Conservation (phyloP, 2,888 invertebrate species). For the Kuschelorhynchus macadamiae region DNA sequence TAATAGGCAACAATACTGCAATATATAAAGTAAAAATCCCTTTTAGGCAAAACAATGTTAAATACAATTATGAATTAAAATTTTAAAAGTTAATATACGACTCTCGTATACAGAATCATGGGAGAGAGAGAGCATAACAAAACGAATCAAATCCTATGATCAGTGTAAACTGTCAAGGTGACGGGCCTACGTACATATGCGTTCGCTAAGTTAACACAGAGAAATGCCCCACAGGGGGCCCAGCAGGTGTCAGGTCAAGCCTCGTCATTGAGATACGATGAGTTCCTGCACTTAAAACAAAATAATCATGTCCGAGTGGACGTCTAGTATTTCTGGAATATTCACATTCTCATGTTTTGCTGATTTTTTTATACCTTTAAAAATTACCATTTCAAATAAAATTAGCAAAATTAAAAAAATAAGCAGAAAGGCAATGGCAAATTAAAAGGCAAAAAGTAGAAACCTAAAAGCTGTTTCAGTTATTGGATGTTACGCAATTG, state of each 20-base stretch:
- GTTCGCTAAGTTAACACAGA: constrained; percentile 52
- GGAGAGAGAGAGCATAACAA: constrained; percentile 52
- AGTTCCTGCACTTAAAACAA: constrained; percentile 37
- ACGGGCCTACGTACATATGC: constrained; percentile 55
- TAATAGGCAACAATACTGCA: too few species aligned
- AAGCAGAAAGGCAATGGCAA: too few species aligned
- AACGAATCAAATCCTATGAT: constrained; percentile 55
- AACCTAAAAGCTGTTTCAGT: too few species aligned
- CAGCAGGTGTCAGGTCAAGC: constrained; percentile 59
- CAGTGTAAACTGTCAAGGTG: constrained; percentile 56
- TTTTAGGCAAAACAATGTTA: too few species aligned
- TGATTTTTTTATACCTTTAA: too few species aligned
- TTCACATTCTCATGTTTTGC: constrained; percentile 12
- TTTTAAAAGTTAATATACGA: not conserved
- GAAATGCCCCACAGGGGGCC: constrained; percentile 52
- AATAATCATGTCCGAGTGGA: constrained; percentile 39
- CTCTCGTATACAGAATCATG: not conserved
- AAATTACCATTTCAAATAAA: too few species aligned
- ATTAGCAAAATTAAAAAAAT: too few species aligned
- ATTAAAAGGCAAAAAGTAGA: too few species aligned
- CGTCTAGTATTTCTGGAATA: constrained; percentile 29
- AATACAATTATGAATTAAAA: too few species aligned
- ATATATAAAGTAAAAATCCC: too few species aligned
- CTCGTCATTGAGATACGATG: constrained; percentile 53
- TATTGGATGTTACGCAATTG: too few species aligned